A percentile compares a stretch with the other conserved stretches of the same genome.
phyloP scores from a whole-genome alignment of 2,888 invertebrate species.

The Noctua comes region DNA sequence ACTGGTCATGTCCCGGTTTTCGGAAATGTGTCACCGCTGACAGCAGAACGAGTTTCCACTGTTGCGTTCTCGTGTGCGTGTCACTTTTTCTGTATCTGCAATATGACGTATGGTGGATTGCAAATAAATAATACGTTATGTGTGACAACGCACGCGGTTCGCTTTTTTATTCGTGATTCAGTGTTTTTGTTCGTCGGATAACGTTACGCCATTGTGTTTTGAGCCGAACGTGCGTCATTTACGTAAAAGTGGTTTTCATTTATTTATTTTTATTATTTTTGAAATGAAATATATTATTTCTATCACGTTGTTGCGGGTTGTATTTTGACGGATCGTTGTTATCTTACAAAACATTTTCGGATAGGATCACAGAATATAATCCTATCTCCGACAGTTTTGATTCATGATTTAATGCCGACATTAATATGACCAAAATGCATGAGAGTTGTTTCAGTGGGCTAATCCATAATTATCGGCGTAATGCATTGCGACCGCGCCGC shows the following conservation, averaged over 20 bases:
- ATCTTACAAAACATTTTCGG: conserved; percentile 65
- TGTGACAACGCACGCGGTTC: conserved; percentile 67
- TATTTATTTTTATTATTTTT: conserved; percentile 68
- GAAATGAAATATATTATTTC: conserved; percentile 55
- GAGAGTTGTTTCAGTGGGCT: conserved; percentile 78
- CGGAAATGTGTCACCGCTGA: conserved; percentile 70
- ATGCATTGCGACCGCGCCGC: conserved; percentile 76
- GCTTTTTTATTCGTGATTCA: conserved; percentile 72
- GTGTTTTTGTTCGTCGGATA: conserved; percentile 74
- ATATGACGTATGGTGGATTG: conserved; percentile 78
- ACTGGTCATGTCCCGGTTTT: conserved; percentile 69
- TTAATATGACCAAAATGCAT: conserved; percentile 77
- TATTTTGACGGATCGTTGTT: conserved; percentile 61
- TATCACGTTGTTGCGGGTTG: conserved; percentile 33
- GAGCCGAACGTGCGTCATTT: conserved; percentile 71
- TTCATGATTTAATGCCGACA: conserved; percentile 75
- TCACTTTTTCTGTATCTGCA: conserved; percentile 72
- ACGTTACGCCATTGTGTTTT: conserved; percentile 70
- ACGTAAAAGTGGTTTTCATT: conserved; percentile 75
- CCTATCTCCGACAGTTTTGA: conserved; percentile 72
- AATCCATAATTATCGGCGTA: conserved; percentile 80
- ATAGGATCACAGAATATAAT: conserved; percentile 66
- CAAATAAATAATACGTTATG: conserved; percentile 79
- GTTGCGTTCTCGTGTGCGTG: conserved; percentile 70
- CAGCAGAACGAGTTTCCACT: conserved; percentile 70